phyloP scores from a whole-genome alignment of 2,888 invertebrate genomes.

The Alsophila aescularia region DNA sequence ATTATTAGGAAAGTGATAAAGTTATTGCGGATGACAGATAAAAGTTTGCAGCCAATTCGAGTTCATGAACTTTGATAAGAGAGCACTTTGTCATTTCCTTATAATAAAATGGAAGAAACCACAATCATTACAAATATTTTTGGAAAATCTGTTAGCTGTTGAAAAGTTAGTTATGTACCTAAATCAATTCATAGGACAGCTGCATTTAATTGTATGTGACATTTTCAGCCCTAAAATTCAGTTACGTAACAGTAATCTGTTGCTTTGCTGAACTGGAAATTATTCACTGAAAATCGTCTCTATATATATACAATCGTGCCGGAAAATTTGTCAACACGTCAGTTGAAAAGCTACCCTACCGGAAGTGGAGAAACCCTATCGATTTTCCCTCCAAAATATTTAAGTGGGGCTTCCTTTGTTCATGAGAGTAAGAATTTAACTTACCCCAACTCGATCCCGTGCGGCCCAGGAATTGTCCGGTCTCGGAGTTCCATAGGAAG shows the following conservation, averaged over 20 bases:
- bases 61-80: too few relatives aligned
- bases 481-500: constrained; percentile 97
- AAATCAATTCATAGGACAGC: too few relatives aligned
- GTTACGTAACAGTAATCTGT: constrained; percentile 28
- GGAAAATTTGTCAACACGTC: not conserved
- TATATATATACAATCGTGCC: too few relatives aligned
- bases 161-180: too few relatives aligned
- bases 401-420: constrained; percentile 17
- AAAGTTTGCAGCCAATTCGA: too few relatives aligned
- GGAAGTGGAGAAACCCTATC: constrained; percentile 30
- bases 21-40: too few relatives aligned
- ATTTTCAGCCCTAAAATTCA: constrained; percentile 20
- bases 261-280: not conserved
- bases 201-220: not conserved
- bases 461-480: constrained; percentile 95
- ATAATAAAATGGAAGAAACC: too few relatives aligned
- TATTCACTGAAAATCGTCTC: not conserved
- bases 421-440: constrained; percentile 63
- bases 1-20: too few relatives aligned
- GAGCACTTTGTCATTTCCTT: too few relatives aligned
- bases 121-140: too few relatives aligned
- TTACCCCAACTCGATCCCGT: constrained; percentile 98
- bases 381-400: constrained; percentile 62
- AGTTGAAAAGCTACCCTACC: not conserved
- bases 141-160: too few relatives aligned